Conservation (phyloP, 92 coral and sea anemone genomes). For the Diadumene lineata region DNA sequence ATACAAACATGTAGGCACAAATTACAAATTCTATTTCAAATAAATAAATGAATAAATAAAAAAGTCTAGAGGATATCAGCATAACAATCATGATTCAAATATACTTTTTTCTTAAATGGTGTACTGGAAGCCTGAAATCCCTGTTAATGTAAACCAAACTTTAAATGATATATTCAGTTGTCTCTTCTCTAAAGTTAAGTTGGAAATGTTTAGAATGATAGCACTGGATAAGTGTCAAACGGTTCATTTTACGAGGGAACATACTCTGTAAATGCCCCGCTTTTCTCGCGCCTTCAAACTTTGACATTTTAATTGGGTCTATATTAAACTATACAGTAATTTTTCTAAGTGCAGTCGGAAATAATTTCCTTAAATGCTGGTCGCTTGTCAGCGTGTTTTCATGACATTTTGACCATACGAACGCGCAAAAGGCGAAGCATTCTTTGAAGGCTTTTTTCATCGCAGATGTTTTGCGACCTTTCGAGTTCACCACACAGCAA, state of each 20-base stretch:
- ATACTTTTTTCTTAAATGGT: too few relatives aligned
- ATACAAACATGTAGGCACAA: too few relatives aligned
- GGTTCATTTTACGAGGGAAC: slow-evolving; percentile 17
- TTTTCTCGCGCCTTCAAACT: slow-evolving; percentile 16
- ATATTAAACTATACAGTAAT: slow-evolving; percentile 12
- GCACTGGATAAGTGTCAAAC: too few relatives aligned
- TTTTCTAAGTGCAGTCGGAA: slow-evolving; percentile 37
- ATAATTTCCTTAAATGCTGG: slow-evolving; percentile 5
- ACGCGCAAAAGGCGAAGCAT: background rate
- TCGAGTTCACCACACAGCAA: background rate
- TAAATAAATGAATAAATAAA: too few relatives aligned
- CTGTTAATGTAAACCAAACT: too few relatives aligned
- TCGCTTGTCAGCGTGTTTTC: background rate
- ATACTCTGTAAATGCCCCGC: slow-evolving; percentile 9
- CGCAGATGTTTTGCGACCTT: slow-evolving; percentile 8
- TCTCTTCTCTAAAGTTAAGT: too few relatives aligned
- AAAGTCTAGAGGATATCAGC: too few relatives aligned
- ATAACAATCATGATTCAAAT: too few relatives aligned
- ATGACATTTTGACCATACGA: slow-evolving; percentile 3
- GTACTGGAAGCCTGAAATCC: too few relatives aligned
- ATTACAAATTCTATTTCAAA: too few relatives aligned
- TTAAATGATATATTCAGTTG: too few relatives aligned
- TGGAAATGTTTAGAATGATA: too few relatives aligned
- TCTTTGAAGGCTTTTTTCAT: background rate
- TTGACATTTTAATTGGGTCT: slow-evolving; percentile 33